These are phyloP conservation scores for Megalopta genalis DNA, from an alignment of 1,140 invertebrate species.

Conservation along the genomic window DNA sequence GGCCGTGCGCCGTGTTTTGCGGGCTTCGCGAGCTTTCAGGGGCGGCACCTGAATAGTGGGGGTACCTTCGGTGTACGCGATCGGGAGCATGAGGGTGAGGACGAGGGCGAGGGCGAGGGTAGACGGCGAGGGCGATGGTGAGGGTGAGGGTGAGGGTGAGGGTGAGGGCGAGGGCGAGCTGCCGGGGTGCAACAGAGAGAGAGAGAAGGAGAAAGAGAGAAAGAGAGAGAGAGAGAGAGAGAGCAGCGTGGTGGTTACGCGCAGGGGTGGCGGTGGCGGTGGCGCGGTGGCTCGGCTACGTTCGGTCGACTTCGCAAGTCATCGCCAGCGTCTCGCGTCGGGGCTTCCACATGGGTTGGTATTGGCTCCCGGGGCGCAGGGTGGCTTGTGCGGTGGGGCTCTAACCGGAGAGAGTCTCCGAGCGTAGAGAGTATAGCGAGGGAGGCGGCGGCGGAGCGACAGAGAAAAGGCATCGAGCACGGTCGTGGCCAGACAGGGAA, in stretches of 20 bases:
- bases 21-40: slow-evolving; percentile 63
- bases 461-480: slow-evolving; percentile 9
- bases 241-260: slow-evolving; percentile 57
- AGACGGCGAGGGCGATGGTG: too few relatives aligned
- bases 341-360: slow-evolving; percentile 80
- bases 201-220: background rate
- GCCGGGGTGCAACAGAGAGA: too few relatives aligned
- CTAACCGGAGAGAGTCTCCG: slow-evolving; percentile 66
- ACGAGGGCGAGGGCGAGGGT: background rate
- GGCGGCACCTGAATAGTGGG: slow-evolving; percentile 57
- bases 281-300: slow-evolving; percentile 61
- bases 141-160: too few relatives aligned
- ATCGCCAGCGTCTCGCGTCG: slow-evolving; percentile 75
- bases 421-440: slow-evolving; percentile 49
- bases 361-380: slow-evolving; percentile 80
- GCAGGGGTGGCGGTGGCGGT: slow-evolving; percentile 45
- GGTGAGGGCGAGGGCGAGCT: too few relatives aligned
- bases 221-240: slow-evolving; percentile 9
- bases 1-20: slow-evolving; percentile 66
- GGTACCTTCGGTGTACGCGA: slow-evolving; percentile 17
- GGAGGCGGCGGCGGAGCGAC: slow-evolving; percentile 29
- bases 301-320: slow-evolving; percentile 74
- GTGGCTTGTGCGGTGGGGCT: slow-evolving; percentile 75
- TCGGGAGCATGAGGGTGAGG: slow-evolving; percentile 4
- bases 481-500: slow-evolving; percentile 13